Percentiles rank a stretch among this genome's conserved stretches.
Conservation (phyloP, 2,888 invertebrate genomes). For the Pterostichus madidus region DNA sequence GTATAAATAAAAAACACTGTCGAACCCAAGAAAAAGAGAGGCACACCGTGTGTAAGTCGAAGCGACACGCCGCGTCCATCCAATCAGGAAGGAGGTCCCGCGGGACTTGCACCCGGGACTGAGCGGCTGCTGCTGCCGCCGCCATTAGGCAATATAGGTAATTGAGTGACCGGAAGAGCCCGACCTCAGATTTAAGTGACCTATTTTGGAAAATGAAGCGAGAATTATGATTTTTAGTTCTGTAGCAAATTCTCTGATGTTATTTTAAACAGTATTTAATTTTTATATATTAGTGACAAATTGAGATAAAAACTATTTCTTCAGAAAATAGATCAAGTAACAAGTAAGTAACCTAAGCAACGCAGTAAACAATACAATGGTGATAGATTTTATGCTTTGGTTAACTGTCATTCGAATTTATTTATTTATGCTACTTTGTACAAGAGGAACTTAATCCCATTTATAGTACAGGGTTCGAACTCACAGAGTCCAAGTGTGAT, state of each 20-base stretch:
- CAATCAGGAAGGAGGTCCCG: constrained; percentile 46
- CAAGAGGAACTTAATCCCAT: no score
- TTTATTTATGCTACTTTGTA: no score
- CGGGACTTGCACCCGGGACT: background rate
- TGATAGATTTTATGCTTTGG: no score
- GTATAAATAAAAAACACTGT: constrained; percentile 32
- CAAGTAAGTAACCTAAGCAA: no score
- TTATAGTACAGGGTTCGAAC: no score
- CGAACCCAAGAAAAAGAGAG: background rate
- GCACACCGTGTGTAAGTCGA: constrained; percentile 4
- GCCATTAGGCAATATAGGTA: constrained; percentile 59
- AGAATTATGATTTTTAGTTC: background rate
- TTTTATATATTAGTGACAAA: no score
- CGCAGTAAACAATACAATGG: no score
- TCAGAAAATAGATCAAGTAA: no score
- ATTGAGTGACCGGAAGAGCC: constrained; percentile 41
- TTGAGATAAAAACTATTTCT: no score
- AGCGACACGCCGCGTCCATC: constrained; percentile 26
- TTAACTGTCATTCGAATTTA: no score
- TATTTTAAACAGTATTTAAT: no score
- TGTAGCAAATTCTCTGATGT: background rate
- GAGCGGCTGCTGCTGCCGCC: background rate
- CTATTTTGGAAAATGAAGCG: background rate
- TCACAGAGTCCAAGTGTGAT: no score
- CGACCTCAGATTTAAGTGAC: constrained; percentile 49